A percentile compares a stretch with the other conserved stretches of the same genome.
Evolutionary conservation across 2,113 vertebrate genomes (phyloP).

Genomic region (Perognathus longimembris): DNA sequence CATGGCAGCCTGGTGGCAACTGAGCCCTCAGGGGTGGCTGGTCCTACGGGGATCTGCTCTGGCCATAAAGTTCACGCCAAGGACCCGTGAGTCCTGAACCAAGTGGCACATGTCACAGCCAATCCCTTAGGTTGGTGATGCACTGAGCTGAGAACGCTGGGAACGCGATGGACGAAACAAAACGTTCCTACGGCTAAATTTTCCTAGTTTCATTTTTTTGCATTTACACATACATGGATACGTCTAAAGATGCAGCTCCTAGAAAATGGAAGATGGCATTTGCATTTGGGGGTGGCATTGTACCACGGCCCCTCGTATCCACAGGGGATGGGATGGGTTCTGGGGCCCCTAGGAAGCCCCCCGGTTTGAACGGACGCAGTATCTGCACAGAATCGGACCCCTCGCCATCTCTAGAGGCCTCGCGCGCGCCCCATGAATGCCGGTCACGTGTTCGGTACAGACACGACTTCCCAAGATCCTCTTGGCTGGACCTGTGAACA

Average conservation of each 20-base stretch:
- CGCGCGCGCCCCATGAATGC: too few species aligned
- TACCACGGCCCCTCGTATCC: neutral
- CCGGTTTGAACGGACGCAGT: too few species aligned
- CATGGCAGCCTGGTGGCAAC: accelerated
- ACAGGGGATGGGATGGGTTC: too few species aligned
- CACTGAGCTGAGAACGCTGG: neutral
- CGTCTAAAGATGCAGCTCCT: neutral
- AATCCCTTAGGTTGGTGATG: neutral
- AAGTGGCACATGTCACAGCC: neutral
- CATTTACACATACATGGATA: too few species aligned
- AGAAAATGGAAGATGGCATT: neutral
- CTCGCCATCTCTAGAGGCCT: too few species aligned
- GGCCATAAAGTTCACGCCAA: accelerated
- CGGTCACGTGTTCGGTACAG: neutral
- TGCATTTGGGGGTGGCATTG: neutral
- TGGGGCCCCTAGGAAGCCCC: too few species aligned
- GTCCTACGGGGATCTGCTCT: too few species aligned
- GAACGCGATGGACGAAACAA: neutral
- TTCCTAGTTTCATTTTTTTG: neutral
- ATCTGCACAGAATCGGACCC: too few species aligned
- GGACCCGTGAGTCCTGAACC: too few species aligned
- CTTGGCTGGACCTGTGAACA: too few species aligned
- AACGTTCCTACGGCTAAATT: neutral
- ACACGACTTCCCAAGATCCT: neutral
- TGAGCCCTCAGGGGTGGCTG: neutral